Percentiles rank a stretch among this genome's conserved stretches.
These are phyloP conservation scores for Bucorvus abyssinicus DNA, from an alignment of 2,797 vertebrate genomes.

Conservation along the genomic window DNA sequence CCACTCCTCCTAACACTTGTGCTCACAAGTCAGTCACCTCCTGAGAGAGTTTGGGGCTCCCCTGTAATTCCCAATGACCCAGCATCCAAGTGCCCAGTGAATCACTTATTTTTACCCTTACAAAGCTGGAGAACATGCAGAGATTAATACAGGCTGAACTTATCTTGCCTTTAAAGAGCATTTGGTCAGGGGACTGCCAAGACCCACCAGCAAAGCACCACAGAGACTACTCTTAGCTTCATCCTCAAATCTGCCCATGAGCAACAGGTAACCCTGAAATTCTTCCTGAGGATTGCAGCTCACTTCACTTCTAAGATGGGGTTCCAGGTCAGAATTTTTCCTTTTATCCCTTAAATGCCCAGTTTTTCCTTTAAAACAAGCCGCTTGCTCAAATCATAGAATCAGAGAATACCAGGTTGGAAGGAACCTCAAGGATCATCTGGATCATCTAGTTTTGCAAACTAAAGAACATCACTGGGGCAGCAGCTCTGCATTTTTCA, in stretches of 20 bases:
- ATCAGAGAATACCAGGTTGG: no score
- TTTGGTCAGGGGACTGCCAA: no score
- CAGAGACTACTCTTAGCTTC: accelerated
- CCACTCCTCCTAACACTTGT: no score
- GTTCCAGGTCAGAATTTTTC: background rate
- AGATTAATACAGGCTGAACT: background rate
- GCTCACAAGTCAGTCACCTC: no score
- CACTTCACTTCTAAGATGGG: background rate
- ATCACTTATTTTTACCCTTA: background rate
- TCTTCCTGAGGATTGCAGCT: background rate
- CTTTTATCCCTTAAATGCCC: background rate
- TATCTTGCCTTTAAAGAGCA: background rate
- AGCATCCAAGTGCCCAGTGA: background rate
- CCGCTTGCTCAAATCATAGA: background rate
- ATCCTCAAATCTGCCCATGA: background rate
- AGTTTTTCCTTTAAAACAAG: background rate
- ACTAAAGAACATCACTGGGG: background rate
- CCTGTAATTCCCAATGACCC: background rate
- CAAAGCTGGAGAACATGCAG: background rate
- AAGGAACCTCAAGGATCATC: no score
- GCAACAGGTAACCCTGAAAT: background rate
- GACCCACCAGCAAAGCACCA: background rate
- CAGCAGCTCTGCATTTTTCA: background rate
- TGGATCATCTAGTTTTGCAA: background rate
- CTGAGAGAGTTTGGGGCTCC: background rate